Evolutionary conservation across 35 echinoderm and acorn worm genomes (phyloP).

Genomic region (Apostichopus japonicus): DNA sequence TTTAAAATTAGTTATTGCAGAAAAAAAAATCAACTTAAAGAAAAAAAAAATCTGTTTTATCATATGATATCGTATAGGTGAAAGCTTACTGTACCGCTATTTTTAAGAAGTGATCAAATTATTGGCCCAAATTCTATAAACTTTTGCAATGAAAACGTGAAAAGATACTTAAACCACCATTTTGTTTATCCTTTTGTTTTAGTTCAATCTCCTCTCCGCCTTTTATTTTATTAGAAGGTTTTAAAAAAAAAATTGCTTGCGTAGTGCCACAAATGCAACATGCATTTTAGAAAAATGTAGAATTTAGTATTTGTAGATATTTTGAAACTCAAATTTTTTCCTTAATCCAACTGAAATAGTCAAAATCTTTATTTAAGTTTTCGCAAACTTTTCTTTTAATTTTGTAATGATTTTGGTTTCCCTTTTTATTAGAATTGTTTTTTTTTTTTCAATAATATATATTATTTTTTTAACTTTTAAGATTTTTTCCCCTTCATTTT

Average conservation of each 20-base stretch:
- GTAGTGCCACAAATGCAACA: constrained; percentile 25
- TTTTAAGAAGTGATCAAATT: too few species aligned
- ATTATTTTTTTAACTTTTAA: neutral
- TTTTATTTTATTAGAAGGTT: neutral
- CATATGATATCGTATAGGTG: too few species aligned
- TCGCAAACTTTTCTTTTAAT: neutral
- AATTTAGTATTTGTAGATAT: neutral
- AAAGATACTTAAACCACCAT: too few species aligned
- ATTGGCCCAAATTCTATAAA: too few species aligned
- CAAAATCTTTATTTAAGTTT: neutral
- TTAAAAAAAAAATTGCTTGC: constrained; percentile 25
- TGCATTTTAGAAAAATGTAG: constrained; percentile 13
- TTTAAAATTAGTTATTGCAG: too few species aligned
- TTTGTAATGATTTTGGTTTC: neutral
- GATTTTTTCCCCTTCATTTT: neutral
- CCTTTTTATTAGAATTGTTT: neutral
- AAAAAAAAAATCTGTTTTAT: too few species aligned
- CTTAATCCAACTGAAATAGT: constrained; percentile 36
- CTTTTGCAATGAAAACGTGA: too few species aligned
- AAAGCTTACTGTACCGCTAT: too few species aligned
- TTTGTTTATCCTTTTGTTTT: neutral
- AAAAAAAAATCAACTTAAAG: too few species aligned
- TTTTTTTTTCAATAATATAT: neutral
- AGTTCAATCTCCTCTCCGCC: neutral
- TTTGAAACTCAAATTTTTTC: constrained; percentile 11